These are phyloP conservation scores for Tetraodon nigroviridis DNA, from an alignment of 2,113 vertebrate genomes.

Conservation along the genomic window DNA sequence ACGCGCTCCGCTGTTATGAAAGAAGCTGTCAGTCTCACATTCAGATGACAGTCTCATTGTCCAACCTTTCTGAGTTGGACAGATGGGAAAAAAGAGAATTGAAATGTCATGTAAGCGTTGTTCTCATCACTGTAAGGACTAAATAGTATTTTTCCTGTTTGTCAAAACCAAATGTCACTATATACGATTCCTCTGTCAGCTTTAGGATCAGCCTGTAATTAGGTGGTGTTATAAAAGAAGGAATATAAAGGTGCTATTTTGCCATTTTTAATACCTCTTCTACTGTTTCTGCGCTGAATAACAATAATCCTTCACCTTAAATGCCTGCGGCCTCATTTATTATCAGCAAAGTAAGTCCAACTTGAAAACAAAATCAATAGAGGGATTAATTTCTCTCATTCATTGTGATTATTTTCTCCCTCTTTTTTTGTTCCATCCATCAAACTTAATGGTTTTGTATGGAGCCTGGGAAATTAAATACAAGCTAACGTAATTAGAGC, in stretches of 20 bases:
- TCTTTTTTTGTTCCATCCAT: constrained; percentile 7
- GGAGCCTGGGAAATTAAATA: background rate
- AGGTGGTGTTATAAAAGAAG: too few relatives aligned
- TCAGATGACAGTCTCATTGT: constrained; percentile 31
- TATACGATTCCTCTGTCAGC: background rate
- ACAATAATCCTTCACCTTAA: background rate
- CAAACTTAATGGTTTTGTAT: constrained; percentile 3
- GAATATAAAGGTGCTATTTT: too few relatives aligned
- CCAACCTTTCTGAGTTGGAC: constrained; percentile 40
- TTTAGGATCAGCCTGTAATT: constrained; percentile 5
- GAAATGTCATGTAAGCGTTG: constrained; percentile 36
- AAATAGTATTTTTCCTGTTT: constrained; percentile 8
- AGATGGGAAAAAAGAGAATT: constrained; percentile 22
- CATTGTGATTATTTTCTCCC: constrained; percentile 1
- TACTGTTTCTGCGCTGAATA: background rate
- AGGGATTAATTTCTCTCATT: constrained; percentile 10
- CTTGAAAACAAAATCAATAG: constrained; percentile 13
- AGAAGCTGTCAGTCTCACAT: constrained; percentile 28
- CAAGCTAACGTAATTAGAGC: constrained; percentile 19
- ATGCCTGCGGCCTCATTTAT: background rate
- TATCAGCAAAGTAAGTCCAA: background rate
- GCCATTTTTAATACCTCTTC: background rate
- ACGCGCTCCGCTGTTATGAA: constrained; percentile 13
- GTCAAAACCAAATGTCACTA: constrained; percentile 50
- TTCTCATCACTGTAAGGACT: constrained; percentile 29